Evolutionary conservation across 1,140 invertebrate species (phyloP).

Genomic region (Drosophila malerkotliana): DNA sequence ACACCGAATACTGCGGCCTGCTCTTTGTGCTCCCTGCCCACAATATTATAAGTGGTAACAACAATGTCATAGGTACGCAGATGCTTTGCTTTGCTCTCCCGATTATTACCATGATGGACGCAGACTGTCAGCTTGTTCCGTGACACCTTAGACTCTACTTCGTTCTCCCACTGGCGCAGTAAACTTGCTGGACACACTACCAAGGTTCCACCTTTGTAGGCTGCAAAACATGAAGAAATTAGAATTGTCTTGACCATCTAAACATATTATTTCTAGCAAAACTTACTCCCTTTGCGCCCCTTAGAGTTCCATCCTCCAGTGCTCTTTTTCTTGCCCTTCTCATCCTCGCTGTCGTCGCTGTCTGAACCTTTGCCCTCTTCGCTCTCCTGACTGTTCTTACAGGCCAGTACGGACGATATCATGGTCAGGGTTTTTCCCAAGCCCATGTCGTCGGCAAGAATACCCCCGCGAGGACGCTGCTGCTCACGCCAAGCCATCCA

Average conservation of each 20-base stretch:
- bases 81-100: slow-evolving; percentile 87
- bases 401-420: slow-evolving; percentile 90
- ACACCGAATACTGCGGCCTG: slow-evolving; percentile 69
- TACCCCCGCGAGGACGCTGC: slow-evolving; percentile 92
- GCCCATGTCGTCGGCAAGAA: slow-evolving; percentile 97
- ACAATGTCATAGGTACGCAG: slow-evolving; percentile 88
- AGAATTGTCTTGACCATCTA: background rate
- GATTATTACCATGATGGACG: slow-evolving; percentile 92
- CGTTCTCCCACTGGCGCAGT: slow-evolving; percentile 93
- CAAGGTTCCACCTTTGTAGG: slow-evolving; percentile 89
- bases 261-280: background rate
- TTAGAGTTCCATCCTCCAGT: slow-evolving; percentile 69
- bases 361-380: slow-evolving; percentile 15
- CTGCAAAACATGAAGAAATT: slow-evolving; percentile 51
- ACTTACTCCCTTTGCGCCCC: slow-evolving; percentile 78
- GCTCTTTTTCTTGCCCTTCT: slow-evolving; percentile 57
- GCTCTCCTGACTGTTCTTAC: slow-evolving; percentile 64
- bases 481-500: slow-evolving; percentile 96
- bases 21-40: slow-evolving; percentile 86
- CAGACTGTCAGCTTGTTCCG: slow-evolving; percentile 87
- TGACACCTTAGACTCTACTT: slow-evolving; percentile 89
- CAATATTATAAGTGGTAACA: slow-evolving; percentile 91
- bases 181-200: slow-evolving; percentile 95
- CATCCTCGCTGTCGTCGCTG: slow-evolving; percentile 60
- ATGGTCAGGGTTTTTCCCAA: slow-evolving; percentile 96